Evolutionary conservation across 2,113 vertebrate genomes (phyloP), one percentile per base, ranked within the genome.

Genomic region (Fulica atra): DNA sequence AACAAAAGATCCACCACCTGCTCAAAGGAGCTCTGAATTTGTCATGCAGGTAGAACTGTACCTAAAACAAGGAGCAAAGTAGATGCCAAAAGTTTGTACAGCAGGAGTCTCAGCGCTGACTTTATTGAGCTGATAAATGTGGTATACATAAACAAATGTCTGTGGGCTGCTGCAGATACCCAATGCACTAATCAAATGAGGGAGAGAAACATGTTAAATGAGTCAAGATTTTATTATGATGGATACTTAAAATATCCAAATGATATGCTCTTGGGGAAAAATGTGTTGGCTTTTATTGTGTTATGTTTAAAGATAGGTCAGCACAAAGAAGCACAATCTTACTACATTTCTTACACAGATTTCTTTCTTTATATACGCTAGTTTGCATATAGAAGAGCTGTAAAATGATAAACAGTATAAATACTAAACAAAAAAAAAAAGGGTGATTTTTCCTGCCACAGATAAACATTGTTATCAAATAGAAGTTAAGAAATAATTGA

Each of bases 391-490:
- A 83, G 83, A 82, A 70, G 51, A 88, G 74, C 80, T 92, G 81
- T 81, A 70, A 97, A 94, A 84, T 74, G 11, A 42, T 89, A 88
- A 89, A 35, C 81, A 79, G 57, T 40, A 60, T 70, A 93, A 97
- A 95, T 88, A 83, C 25, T 60, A 70, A 93, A 92, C 6, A 26
- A 25, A 70, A 92, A 91, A 93, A 89, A 15, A 88, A 95, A 33
- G 73, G 59, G 77, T 20, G n/a, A 5, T 91, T 79, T 79, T 77
- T 94, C 92, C 76, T 95, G 77, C 81, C 92, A 92, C 88, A 95
- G 79, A 35, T 93, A 92, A 98, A 92, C 25, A 29, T 81, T 83
- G 76, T 94, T 89, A 95, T 92, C 70, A 95, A 77, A 56, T 92
- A 35, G 57, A 92, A 53, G 21, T 81, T 79, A 72, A 95, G 82